phyloP scores from a whole-genome alignment of 2,113 vertebrate genomes.

The Ahaetulla prasina region DNA sequence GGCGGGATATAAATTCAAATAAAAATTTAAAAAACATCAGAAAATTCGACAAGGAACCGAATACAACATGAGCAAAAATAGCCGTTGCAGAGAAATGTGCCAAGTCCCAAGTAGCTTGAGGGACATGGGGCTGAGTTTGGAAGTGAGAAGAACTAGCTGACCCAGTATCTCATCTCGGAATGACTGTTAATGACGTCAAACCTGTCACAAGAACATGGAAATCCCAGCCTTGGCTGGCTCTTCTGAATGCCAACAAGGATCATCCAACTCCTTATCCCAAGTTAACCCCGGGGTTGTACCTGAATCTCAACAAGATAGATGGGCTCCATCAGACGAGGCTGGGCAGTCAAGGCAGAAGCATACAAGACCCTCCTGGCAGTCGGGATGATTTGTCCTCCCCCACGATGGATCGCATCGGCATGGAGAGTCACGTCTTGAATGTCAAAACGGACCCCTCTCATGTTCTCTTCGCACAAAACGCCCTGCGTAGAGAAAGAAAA shows the following conservation, averaged over 20 bases:
- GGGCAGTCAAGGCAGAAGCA: conserved; percentile 49
- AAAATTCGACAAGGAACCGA: not conserved
- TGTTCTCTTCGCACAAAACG: conserved; percentile 63
- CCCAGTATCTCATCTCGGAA: not conserved
- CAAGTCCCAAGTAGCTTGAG: not conserved
- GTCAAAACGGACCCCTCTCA: conserved; percentile 54
- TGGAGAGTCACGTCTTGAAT: conserved; percentile 63
- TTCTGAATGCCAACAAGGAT: not conserved
- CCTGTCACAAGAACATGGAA: not conserved
- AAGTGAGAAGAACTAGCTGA: not conserved
- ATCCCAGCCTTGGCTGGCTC: not conserved
- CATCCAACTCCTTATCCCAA: accelerated
- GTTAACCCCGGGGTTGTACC: conserved; percentile 16
- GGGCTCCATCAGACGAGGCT: conserved; percentile 64
- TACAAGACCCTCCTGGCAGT: conserved; percentile 58
- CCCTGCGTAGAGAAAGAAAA: conserved; percentile 33
- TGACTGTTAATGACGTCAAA: not conserved
- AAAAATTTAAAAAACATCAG: too few relatives aligned
- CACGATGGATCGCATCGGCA: conserved; percentile 56
- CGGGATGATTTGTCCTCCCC: conserved; percentile 62
- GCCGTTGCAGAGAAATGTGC: not conserved
- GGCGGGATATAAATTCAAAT: too few relatives aligned
- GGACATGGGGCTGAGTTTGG: not conserved
- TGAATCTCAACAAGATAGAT: conserved; percentile 68
- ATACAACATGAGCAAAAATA: not conserved